Base-by-base conservation (phyloP, 1,140 invertebrate genomes). In the Aphidius ervi region DNA sequence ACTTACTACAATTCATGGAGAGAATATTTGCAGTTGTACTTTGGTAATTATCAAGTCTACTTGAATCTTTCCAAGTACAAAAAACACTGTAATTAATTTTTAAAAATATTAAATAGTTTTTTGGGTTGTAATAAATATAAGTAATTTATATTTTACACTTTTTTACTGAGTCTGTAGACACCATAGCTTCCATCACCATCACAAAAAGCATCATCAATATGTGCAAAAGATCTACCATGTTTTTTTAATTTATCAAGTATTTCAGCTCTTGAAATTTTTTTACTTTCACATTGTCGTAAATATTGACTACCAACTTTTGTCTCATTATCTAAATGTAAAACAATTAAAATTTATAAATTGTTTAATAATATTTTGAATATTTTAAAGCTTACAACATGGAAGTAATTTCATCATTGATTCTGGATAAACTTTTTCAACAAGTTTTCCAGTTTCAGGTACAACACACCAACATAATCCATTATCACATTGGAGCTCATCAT, bases 401-500 rank as follows among this genome's bases (percentile, higher is more conserved):
- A 78, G 63, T 40, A 67, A 56, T 42, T 62, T 59, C 63, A 71
- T 71, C 47, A 71, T 62, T 41, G 61, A 59, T 54, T 72, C 67
- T 8, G 72, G 70, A 45, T 74, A 69, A 10, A 68, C 53, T 58
- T 62, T 62, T 20, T 69, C 67, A 9, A 64, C 67, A 9, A 70
- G 65, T 54, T 46, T 37, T 39, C 70, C 74, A 53, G 71, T 77
- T 56, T 48, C 60, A 20, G 63, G 55, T 37, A 74, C 67, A 9
- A 73, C 70, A 60, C 77, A 79, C 70, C 72, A 79, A 47, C 77
- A 79, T 54, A 75, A 52, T 40, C 69, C 74, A 65, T 70, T 68
- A 59, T 77, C 72, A 56, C 76, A 79, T 59, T 79, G 77, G n/a
- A 79, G 58, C 45, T 69, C 49, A 54, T 78, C 76, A 62, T 71